These are phyloP conservation scores for Camponotus vicinus DNA, from an alignment of 1,140 invertebrate genomes.

Conservation along the genomic window DNA sequence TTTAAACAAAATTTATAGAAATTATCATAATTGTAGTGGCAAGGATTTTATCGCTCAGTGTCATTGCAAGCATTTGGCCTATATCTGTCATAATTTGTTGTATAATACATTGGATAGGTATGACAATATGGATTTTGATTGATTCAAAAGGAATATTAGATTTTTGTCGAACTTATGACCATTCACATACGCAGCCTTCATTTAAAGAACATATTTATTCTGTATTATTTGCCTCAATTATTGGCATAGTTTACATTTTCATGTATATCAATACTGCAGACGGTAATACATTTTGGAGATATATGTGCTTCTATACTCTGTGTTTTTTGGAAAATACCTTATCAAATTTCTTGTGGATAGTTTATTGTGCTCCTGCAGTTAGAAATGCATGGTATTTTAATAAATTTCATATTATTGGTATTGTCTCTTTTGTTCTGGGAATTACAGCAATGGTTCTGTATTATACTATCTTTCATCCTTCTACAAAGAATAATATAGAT, in stretches of 20 bases:
- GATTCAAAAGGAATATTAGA: slow-evolving; percentile 80
- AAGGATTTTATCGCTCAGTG: slow-evolving; percentile 89
- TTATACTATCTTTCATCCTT: slow-evolving; percentile 90
- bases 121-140: slow-evolving; percentile 90
- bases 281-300: slow-evolving; percentile 87
- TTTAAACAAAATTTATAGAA: slow-evolving; percentile 50
- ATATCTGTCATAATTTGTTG: slow-evolving; percentile 88
- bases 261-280: slow-evolving; percentile 89
- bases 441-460: slow-evolving; percentile 92
- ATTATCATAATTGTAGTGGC: slow-evolving; percentile 87
- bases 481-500: slow-evolving; percentile 71
- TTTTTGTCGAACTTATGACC: slow-evolving; percentile 80
- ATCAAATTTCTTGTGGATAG: slow-evolving; percentile 87
- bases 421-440: slow-evolving; percentile 90
- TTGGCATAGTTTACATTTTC: slow-evolving; percentile 91
- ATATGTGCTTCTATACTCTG: slow-evolving; percentile 89
- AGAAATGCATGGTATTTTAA: slow-evolving; percentile 87
- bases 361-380: slow-evolving; percentile 81
- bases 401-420: slow-evolving; percentile 88
- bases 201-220: slow-evolving; percentile 86
- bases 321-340: slow-evolving; percentile 90
- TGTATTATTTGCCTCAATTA: slow-evolving; percentile 89
- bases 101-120: slow-evolving; percentile 90
- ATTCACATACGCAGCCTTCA: slow-evolving; percentile 78
- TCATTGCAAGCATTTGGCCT: slow-evolving; percentile 89